Evolutionary conservation across 2,888 invertebrate species (phyloP).

Genomic region (Vesta saturnalis): DNA sequence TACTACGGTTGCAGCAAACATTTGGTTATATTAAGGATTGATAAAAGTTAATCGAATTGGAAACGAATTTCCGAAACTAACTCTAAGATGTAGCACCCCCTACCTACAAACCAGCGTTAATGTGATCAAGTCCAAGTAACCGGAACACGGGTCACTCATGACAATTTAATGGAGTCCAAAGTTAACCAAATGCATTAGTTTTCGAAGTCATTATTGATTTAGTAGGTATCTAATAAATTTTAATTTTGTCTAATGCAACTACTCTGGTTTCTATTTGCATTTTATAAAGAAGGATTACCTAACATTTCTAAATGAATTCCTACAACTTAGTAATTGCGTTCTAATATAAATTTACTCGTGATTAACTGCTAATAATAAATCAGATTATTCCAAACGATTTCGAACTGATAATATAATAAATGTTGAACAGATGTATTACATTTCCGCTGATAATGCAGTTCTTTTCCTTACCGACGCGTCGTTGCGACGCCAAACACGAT

Average conservation of each 20-base stretch:
- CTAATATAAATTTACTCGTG: slow-evolving; percentile 16
- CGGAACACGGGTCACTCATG: slow-evolving; percentile 32
- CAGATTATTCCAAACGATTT: slow-evolving; percentile 40
- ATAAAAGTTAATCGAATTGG: slow-evolving; percentile 18
- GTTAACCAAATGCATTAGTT: slow-evolving; percentile 29
- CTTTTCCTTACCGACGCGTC: slow-evolving; percentile 30
- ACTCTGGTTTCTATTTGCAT: not conserved
- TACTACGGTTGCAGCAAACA: slow-evolving; percentile 14
- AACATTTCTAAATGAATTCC: not conserved
- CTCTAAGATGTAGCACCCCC: slow-evolving; percentile 14
- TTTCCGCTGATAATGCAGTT: slow-evolving; percentile 41
- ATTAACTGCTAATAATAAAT: slow-evolving; percentile 32
- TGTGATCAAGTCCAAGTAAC: slow-evolving; percentile 17
- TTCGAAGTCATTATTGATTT: slow-evolving; percentile 25
- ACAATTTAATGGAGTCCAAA: slow-evolving; percentile 34
- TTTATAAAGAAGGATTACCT: slow-evolving; percentile 2
- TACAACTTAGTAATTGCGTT: not conserved
- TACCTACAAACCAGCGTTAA: slow-evolving; percentile 18
- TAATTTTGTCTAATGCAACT: slow-evolving; percentile 12
- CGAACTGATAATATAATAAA: slow-evolving; percentile 40
- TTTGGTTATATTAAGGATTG: slow-evolving; percentile 19
- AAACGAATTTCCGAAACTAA: slow-evolving; percentile 18
- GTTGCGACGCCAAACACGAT: slow-evolving; percentile 30
- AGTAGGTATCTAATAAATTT: slow-evolving; percentile 17
- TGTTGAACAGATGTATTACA: slow-evolving; percentile 42